These are phyloP conservation scores for Nothoprocta perdicaria DNA, from an alignment of 2,113 vertebrate species.

Conservation along the genomic window DNA sequence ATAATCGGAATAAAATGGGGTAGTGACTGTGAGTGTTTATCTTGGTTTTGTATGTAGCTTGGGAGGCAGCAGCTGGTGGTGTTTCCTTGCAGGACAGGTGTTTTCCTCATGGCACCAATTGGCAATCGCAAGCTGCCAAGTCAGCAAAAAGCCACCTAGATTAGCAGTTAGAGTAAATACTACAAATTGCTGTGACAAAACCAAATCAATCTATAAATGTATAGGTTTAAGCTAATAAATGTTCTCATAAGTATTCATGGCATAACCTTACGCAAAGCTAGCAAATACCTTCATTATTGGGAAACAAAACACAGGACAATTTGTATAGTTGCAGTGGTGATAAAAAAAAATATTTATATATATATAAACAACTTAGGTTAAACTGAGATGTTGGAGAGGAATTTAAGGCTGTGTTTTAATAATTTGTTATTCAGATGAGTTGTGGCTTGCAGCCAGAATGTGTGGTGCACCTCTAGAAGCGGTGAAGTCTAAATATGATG, in stretches of 20 bases:
- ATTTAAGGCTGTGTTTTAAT: not conserved
- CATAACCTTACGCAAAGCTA: not conserved
- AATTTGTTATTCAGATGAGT: not conserved
- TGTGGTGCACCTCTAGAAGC: not conserved
- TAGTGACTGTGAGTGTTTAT: accelerated
- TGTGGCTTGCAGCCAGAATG: not conserved
- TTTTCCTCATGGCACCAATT: not conserved
- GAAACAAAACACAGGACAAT: not conserved
- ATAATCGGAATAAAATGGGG: not conserved
- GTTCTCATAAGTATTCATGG: not conserved
- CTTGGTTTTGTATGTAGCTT: not conserved
- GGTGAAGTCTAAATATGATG: not conserved
- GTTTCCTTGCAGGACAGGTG: not conserved
- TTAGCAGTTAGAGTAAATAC: not conserved
- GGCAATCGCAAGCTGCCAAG: not conserved
- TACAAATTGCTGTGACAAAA: slow-evolving; percentile 11
- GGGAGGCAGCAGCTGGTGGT: not conserved
- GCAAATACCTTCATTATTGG: not conserved
- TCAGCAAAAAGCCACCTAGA: not conserved
- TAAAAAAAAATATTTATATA: not conserved
- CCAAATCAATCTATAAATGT: slow-evolving; percentile 5
- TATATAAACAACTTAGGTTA: not conserved
- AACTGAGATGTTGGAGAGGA: not conserved
- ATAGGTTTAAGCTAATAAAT: not conserved
- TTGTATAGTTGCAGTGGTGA: not conserved